Evolutionary conservation across 2,113 vertebrate species (phyloP).

Genomic region (Origma solitaria): DNA sequence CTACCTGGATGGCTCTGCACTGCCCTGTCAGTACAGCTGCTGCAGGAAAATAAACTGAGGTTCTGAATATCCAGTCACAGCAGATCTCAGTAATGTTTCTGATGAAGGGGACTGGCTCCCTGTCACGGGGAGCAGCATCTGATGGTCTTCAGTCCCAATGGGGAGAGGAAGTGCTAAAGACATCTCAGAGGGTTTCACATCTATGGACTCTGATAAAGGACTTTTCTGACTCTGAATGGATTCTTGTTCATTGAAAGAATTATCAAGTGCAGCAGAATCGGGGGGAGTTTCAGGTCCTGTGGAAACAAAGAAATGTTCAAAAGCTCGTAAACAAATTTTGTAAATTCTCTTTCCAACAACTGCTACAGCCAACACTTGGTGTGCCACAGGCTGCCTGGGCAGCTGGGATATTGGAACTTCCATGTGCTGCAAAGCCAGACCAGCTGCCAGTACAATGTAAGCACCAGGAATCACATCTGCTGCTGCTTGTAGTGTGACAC

Average conservation of each 20-base stretch:
- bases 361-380: neutral
- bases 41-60: constrained; percentile 83
- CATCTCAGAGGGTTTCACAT: constrained; percentile 78
- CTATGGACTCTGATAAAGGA: constrained; percentile 70
- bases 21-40: constrained; percentile 74
- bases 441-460: neutral
- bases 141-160: constrained; percentile 75
- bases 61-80: constrained; percentile 77
- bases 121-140: constrained; percentile 74
- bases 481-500: neutral
- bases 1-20: neutral
- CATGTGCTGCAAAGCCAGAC: neutral
- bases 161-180: constrained; percentile 75
- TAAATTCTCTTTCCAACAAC: neutral
- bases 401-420: neutral
- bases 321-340: neutral
- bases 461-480: neutral
- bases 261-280: constrained; percentile 60
- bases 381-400: neutral
- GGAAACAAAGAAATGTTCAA: neutral
- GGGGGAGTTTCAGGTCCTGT: constrained; percentile 69
- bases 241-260: constrained; percentile 70
- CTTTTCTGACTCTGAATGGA: constrained; percentile 71
- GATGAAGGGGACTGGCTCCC: constrained; percentile 73
- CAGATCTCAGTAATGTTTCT: constrained; percentile 71